Evolutionary conservation across 1,140 invertebrate species (phyloP), one percentile per base, ranked within the genome.

Genomic region (Nebria ingens): DNA sequence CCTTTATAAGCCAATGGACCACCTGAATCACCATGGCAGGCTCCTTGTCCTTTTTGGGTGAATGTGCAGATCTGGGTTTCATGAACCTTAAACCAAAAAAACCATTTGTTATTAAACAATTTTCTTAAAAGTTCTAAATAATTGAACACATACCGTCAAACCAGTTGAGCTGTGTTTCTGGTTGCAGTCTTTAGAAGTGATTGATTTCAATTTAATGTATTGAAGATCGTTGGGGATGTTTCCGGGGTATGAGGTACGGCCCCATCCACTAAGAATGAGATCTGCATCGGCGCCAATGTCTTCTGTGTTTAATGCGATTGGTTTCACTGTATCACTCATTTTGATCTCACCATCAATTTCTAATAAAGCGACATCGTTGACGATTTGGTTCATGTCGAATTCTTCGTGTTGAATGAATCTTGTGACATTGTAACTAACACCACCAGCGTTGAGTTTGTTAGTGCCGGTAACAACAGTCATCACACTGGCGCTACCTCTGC

Each of bases 211-310:
- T 51, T 72, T 65, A 56, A 75, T 71, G 22, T 66, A 71, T 60
- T 76, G 74, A 2, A 77, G 64, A 12, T 69, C 63, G 50, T 71
- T 65, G 0, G 71, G 65, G 21, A 65, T 34, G 17, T 59, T 57
- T 13, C 69, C 68, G 3, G 54, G 54, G 12, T 62, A 61, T 23
- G 56, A 58, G 12, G 68, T 59, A 53, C 56, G 68, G 22, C 77
- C 77, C 77, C 78, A 79, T 19, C 77, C 78, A 51, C 69, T 68
- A 20, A 79, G 65, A 29, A 60, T 59, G 9, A 64, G 65, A 2
- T 55, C 0, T 53, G 61, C 63, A 20, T 62, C 64, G 25, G 63
- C 66, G 13, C 38, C 55, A 11, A 68, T 64, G 49, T 63, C 56
- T 2, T n/a, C 52, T 12, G 20, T 58, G 1, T 69, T 65, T 54